Evolutionary conservation across 2,797 vertebrate species (phyloP).

Genomic region (Trichosurus vulpecula): DNA sequence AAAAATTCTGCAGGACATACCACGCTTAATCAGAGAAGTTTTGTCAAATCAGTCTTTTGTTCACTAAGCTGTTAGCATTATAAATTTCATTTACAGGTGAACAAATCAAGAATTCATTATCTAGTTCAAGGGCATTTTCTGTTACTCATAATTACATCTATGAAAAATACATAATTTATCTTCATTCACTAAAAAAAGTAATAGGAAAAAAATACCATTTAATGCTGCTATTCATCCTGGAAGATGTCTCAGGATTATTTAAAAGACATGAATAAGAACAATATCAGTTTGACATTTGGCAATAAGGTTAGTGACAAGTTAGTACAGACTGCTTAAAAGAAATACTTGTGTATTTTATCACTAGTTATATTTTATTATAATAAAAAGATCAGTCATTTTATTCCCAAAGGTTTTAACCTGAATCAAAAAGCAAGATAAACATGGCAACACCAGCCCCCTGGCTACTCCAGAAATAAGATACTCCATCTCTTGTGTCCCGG

Average conservation of each 20-base stretch:
- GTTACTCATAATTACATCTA: neutral
- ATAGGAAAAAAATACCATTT: constrained; percentile 9
- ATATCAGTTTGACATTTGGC: neutral
- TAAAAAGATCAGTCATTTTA: neutral
- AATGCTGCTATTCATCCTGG: neutral
- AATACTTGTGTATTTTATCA: neutral
- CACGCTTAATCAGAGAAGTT: neutral
- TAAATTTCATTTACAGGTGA: neutral
- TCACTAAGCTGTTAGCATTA: neutral
- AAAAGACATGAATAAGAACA: neutral
- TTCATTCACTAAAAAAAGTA: constrained; percentile 38
- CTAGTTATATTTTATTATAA: neutral
- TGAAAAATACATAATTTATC: neutral
- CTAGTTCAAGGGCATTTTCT: neutral
- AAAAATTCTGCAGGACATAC: neutral
- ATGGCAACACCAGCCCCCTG: neutral
- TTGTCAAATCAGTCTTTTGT: neutral
- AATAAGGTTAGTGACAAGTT: neutral
- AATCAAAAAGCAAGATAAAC: neutral
- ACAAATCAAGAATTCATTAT: neutral
- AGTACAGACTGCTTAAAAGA: neutral
- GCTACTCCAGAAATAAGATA: neutral
- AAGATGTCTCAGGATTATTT: neutral
- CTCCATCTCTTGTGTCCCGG: neutral
- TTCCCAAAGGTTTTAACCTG: neutral